These are phyloP conservation scores for Synchiropus splendidus DNA, from an alignment of 2,113 vertebrate species.

Conservation along the genomic window DNA sequence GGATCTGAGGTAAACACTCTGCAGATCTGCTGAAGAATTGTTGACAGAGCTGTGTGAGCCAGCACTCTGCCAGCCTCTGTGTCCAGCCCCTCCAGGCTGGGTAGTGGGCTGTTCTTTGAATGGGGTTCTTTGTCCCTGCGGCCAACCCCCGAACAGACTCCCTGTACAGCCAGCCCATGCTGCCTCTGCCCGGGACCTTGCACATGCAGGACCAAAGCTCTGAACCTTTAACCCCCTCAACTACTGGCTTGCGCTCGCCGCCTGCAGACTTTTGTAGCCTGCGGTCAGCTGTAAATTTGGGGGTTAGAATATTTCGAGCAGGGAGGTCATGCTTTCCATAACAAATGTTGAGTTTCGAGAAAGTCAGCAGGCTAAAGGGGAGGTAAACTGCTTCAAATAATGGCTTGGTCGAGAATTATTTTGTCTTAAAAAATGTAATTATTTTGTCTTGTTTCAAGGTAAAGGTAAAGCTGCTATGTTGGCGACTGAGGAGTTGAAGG, in stretches of 20 bases:
- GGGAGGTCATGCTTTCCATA: constrained; percentile 20
- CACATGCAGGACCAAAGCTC: constrained; percentile 47
- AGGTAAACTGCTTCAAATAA: not conserved
- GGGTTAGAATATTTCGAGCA: constrained; percentile 13
- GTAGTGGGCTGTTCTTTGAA: constrained; percentile 53
- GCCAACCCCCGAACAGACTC: constrained; percentile 52
- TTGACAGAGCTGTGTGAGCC: no score
- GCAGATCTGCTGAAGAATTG: no score
- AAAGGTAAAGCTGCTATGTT: not conserved
- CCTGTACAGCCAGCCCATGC: constrained; percentile 30
- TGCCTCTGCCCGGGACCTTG: constrained; percentile 24
- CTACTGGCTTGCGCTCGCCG: constrained; percentile 14
- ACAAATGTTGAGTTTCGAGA: constrained; percentile 29
- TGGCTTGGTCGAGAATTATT: not conserved
- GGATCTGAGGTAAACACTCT: no score
- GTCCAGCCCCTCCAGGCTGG: constrained; percentile 40
- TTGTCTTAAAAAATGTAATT: not conserved
- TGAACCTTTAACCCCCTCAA: constrained; percentile 56
- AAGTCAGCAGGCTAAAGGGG: no score
- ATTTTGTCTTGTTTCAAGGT: not conserved
- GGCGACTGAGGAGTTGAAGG: not conserved
- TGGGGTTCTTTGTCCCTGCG: constrained; percentile 56
- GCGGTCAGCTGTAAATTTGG: constrained; percentile 17
- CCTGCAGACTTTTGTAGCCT: constrained; percentile 9
- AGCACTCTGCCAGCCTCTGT: constrained; percentile 23